Evolutionary conservation across 2,888 invertebrate genomes (phyloP).

Genomic region (Syrphus vitripennis): DNA sequence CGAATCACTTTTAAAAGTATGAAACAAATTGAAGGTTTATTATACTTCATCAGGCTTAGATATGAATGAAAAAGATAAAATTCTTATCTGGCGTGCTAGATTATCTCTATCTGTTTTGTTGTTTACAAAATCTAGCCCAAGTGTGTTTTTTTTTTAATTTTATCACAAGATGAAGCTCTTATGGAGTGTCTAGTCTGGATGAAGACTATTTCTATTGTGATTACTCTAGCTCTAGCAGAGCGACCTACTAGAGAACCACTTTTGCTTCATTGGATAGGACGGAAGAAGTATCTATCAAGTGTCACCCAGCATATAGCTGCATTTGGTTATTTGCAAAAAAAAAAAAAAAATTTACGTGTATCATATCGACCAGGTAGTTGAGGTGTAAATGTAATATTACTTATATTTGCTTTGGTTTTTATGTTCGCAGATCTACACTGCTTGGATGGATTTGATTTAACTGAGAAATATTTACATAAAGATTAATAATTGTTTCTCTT

Average conservation of each 20-base stretch:
- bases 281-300: constrained; percentile 59
- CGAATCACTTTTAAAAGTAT: background rate
- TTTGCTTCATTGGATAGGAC: constrained; percentile 12
- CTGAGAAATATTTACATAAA: background rate
- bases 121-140: constrained; percentile 30
- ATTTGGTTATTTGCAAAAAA: constrained; percentile 29
- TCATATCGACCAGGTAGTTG: constrained; percentile 37
- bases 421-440: constrained; percentile 29
- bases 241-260: constrained; percentile 22
- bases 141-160: background rate
- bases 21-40: constrained; percentile 9
- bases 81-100: constrained; percentile 27
- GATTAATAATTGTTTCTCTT: no score
- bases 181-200: constrained; percentile 1
- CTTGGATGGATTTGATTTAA: background rate
- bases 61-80: background rate
- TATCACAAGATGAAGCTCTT: constrained; percentile 26
- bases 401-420: background rate
- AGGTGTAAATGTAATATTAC: constrained; percentile 23
- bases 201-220: constrained; percentile 47
- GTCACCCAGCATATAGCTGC: constrained; percentile 14
- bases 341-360: constrained; percentile 10
- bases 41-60: constrained; percentile 20
- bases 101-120: background rate
- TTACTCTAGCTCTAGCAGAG: constrained; percentile 29